Evolutionary conservation across 2,888 invertebrate genomes (phyloP).

Genomic region (Priocnemis perturbator): DNA sequence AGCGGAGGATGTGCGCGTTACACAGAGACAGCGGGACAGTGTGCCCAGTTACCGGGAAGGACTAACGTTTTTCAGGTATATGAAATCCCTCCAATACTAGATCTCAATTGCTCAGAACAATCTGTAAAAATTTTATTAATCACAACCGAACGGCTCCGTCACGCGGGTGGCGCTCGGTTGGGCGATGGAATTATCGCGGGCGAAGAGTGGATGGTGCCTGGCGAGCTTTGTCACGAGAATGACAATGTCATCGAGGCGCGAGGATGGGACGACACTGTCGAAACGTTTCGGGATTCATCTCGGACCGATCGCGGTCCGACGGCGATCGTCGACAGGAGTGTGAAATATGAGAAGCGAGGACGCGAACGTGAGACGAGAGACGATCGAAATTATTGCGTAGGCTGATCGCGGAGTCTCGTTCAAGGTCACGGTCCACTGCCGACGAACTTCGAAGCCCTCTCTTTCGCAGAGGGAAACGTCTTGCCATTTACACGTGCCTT

Average conservation of each 20-base stretch:
- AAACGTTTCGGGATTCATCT: too few species aligned
- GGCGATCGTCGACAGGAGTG: too few species aligned
- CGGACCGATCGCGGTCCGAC: too few species aligned
- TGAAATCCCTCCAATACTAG: slow-evolving; percentile 67
- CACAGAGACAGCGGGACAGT: slow-evolving; percentile 3
- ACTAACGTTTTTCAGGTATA: slow-evolving; percentile 58
- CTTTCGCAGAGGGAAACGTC: too few species aligned
- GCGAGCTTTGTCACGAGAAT: too few species aligned
- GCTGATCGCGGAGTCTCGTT: background rate
- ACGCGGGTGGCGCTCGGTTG: slow-evolving; percentile 1
- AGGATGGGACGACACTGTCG: too few species aligned
- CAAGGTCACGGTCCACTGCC: too few species aligned
- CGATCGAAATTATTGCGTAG: background rate
- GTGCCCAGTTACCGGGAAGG: slow-evolving; percentile 31
- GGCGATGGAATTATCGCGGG: background rate
- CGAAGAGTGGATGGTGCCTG: background rate
- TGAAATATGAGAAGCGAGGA: too few species aligned
- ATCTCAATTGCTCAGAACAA: slow-evolving; percentile 71
- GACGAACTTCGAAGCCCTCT: too few species aligned
- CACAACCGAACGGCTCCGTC: slow-evolving; percentile 29
- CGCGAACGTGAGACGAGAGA: too few species aligned
- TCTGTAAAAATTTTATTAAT: slow-evolving; percentile 52
- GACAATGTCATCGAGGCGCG: too few species aligned
- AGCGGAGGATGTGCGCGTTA: slow-evolving; percentile 4
- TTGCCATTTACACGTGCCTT: too few species aligned